Evolutionary conservation across 1,140 invertebrate species (phyloP), one percentile per base, ranked within the genome.

Genomic region (Eriosoma lanigerum): DNA sequence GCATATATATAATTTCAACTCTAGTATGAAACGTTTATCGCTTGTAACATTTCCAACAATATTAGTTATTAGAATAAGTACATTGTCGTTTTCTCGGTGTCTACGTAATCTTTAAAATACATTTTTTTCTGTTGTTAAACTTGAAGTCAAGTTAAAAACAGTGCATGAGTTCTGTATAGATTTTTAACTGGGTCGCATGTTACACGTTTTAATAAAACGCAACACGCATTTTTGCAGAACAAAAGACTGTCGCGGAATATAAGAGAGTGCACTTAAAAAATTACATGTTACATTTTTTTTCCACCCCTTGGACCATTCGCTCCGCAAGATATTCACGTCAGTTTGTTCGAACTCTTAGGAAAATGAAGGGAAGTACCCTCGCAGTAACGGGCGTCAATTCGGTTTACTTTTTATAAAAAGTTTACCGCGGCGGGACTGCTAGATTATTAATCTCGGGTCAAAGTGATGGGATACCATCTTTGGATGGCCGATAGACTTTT

Each of bases 241-340:
- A 78, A 78, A 62, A 78, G 32, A 48, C 56, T 26, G 56, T 58
- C n/a, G 50, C 9, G 8, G 32, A 56, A 62, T 58, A 62, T 58
- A 78, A 78, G 56, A 62, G 38, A 78, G 56, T 62, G 75, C 75
- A 62, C 75, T 78, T 78, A 78, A 78, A 78, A 78, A 78, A 78
- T 60, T 78, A 56, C 26, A 56, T 32, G 50, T 56, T 76, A 52
- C 68, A 52, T 29, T 72, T 46, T 29, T 44, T 70, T 17, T 26
- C 48, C 24, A n/a, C 52, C 15, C 50, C 24, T 50, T 21, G 24
- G 46, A 24, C 66, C 38, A 26, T 48, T 68, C 46, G 21, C 38
- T 48, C 48, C 17, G 26, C 46, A n/a, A 52, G 24, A 72, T 9
- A 52, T 52, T 50, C 17, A 72, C 19, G 68, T 72, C 68, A 72